Conservation (phyloP, 30 jellyfish, hydroid and myxozoan species). For the Morbakka virulenta region DNA sequence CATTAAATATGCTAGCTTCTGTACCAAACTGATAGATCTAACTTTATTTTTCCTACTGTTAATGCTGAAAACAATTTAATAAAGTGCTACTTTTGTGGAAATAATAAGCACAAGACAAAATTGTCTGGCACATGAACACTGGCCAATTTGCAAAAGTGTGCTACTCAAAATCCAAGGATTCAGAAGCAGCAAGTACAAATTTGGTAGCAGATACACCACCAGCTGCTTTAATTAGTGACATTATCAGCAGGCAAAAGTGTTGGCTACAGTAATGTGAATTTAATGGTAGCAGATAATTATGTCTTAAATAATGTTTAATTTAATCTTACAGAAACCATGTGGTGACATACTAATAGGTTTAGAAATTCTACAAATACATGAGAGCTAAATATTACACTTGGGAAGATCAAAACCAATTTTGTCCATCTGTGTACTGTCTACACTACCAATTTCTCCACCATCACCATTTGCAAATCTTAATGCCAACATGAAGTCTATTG, state of each 20-base stretch:
- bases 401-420: not conserved
- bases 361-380: not conserved
- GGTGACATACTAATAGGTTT: not conserved
- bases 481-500: constrained; percentile 15
- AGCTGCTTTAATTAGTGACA: not conserved
- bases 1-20: too few species aligned
- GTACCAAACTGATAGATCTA: too few species aligned
- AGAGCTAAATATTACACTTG: not conserved
- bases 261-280: not conserved
- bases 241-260: not conserved
- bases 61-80: not conserved
- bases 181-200: not conserved
- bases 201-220: not conserved
- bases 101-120: not conserved
- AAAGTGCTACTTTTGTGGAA: not conserved
- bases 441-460: constrained; percentile 6
- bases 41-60: not conserved
- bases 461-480: constrained; percentile 3
- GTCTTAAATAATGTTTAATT: too few species aligned
- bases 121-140: not conserved
- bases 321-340: not conserved
- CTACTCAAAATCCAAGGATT: not conserved
- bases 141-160: not conserved
- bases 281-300: not conserved
- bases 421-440: not conserved